Evolutionary conservation across 2,888 invertebrate species (phyloP).

Genomic region (Synanthedon andrenaeformis): DNA sequence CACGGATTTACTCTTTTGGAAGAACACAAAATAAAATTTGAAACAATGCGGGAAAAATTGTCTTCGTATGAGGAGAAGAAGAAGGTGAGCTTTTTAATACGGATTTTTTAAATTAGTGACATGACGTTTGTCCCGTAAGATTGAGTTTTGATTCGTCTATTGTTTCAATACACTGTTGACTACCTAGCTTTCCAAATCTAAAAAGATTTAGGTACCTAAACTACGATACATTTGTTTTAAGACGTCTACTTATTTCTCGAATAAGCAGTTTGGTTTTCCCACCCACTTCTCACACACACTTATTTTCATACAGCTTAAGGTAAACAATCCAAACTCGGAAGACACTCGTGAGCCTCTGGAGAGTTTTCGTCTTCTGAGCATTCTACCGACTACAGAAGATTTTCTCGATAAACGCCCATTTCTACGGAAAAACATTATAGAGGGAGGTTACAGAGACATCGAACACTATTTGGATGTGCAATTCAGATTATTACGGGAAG

Average conservation of each 20-base stretch:
- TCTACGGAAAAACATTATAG: constrained; percentile 63
- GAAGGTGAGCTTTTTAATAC: constrained; percentile 13
- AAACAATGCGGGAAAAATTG: constrained; percentile 25
- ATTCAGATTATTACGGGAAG: constrained; percentile 81
- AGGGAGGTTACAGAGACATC: constrained; percentile 72
- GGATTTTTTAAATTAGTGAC: no score
- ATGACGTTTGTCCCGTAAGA: no score
- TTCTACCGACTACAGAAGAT: constrained; percentile 37
- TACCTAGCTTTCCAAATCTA: no score
- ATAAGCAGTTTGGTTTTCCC: no score
- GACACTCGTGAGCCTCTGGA: constrained; percentile 32
- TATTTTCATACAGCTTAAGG: no score
- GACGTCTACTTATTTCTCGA: no score
- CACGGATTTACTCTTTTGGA: constrained; percentile 28
- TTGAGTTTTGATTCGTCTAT: no score
- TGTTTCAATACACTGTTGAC: no score
- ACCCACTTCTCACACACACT: no score
- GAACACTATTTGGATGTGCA: constrained; percentile 84
- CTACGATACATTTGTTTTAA: no score
- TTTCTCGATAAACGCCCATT: constrained; percentile 28
- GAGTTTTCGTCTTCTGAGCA: constrained; percentile 37
- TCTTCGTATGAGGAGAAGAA: constrained; percentile 18
- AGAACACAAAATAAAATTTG: constrained; percentile 20
- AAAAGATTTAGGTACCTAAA: no score
- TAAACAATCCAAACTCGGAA: neutral